Conservation (phyloP, 2,888 invertebrate species). For the Lutraria lutraria region DNA sequence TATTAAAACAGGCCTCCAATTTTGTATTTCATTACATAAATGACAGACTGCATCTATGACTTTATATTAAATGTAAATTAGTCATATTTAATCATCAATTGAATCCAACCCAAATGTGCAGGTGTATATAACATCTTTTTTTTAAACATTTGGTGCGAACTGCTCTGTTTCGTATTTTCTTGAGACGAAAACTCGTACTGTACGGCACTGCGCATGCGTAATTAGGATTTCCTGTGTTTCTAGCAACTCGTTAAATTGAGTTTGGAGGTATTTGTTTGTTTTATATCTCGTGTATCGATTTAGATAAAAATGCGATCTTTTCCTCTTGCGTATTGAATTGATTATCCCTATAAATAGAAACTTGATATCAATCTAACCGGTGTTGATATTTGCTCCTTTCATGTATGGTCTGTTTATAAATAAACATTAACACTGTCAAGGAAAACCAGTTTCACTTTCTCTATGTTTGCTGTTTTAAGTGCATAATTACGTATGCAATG, state of each 20-base stretch:
- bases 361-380: neutral
- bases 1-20: too few relatives aligned
- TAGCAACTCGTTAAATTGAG: slow-evolving; percentile 53
- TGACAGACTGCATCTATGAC: too few relatives aligned
- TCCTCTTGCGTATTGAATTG: neutral
- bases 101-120: too few relatives aligned
- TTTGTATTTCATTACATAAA: too few relatives aligned
- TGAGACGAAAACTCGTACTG: neutral
- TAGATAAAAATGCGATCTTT: neutral
- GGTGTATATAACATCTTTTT: too few relatives aligned
- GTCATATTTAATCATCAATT: too few relatives aligned
- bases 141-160: neutral
- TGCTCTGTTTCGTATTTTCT: neutral
- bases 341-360: neutral
- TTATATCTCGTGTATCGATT: neutral
- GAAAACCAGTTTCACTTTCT: slow-evolving; percentile 11
- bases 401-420: neutral
- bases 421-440: neutral
- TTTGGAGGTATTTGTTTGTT: slow-evolving; percentile 23
- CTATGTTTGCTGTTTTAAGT: neutral
- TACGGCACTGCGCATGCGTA: slow-evolving; percentile 46
- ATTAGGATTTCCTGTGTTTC: slow-evolving; percentile 59
- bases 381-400: neutral
- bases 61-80: too few relatives aligned
- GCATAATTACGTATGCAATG: too few relatives aligned